Percentiles rank a stretch among this genome's conserved stretches.
Evolutionary conservation across 2,113 vertebrate species (phyloP).

Genomic region (Tetraodon nigroviridis): DNA sequence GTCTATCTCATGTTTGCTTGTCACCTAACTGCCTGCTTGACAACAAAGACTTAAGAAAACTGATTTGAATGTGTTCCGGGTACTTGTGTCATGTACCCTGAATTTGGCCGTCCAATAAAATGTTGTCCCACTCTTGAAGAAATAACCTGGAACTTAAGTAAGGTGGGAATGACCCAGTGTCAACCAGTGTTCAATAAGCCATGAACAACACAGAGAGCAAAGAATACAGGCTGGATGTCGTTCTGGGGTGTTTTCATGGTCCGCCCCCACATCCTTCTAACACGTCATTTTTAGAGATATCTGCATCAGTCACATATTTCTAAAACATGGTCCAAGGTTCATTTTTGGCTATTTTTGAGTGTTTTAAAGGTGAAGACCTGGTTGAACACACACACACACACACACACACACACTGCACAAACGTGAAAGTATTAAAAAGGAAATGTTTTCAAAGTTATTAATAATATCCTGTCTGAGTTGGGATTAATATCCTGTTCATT

Average conservation of each 20-base stretch:
- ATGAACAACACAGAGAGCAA: neutral
- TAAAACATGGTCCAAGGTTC: too few species aligned
- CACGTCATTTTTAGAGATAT: neutral
- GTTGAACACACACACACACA: too few species aligned
- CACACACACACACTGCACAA: too few species aligned
- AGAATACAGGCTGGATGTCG: neutral
- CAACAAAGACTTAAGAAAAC: conserved; percentile 23
- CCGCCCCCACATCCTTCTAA: neutral
- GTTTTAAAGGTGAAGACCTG: too few species aligned
- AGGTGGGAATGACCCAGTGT: conserved; percentile 1
- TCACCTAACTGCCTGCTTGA: conserved; percentile 26
- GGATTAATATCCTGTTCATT: too few species aligned
- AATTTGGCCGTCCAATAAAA: neutral
- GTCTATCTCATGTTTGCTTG: conserved; percentile 30
- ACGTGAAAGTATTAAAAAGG: too few species aligned
- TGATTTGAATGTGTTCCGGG: too few species aligned
- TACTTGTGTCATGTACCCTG: neutral
- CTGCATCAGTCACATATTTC: too few species aligned
- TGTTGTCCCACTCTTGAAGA: conserved; percentile 1
- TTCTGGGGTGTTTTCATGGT: neutral
- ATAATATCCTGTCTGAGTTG: too few species aligned
- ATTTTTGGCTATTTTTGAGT: too few species aligned
- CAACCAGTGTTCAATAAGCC: neutral
- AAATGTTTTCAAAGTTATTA: too few species aligned
- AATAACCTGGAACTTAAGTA: conserved; percentile 3